Base-by-base conservation (phyloP, 2,888 invertebrate species). In the Thera britannica region DNA sequence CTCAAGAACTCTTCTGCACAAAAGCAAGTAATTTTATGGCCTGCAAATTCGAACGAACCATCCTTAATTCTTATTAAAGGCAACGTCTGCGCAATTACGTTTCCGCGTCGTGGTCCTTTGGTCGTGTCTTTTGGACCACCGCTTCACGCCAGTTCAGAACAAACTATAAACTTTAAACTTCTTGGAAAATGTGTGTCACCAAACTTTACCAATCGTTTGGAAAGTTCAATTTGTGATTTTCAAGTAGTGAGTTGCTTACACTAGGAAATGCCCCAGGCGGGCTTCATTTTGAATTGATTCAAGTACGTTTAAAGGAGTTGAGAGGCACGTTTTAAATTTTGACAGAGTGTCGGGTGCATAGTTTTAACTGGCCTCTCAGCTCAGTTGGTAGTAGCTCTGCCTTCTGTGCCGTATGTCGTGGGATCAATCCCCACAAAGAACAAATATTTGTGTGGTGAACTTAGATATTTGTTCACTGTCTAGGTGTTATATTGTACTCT, bases 251-350 rank as follows among this genome's bases (percentile, higher is more conserved):
- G 60, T 60, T 61, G n/a, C 38, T 60, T 60, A 38, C 41, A 52
- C 52, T 52, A 51, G 35, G 7, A 48, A 60, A 41, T 61, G 61
- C 49, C 36, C 38, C 38, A 7, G n/a, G 54, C 44, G 9, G 38
- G 9, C 2, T 46, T 9, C 34, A 44, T 54, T 44, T 61, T 54
- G 52, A 65, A 54, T 63, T 46, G 46, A 48, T 54, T 59, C 49
- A 55, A 59, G 51, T 46, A 46, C 9, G 44, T 52, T 23, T 23
- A 23, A 35, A 46, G 11, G 8, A 11, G 62, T 62, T 52, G 52
- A 34, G 6, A 57, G 46, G 51, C 56, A 65, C 48, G 61, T 65
- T 65, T 60, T 64, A 68, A 68, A 65, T 68, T 68, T 70, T 62
- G 65, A 44, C 35, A 23, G 38, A 52, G 55, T 3, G 8, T 12